phyloP scores from a whole-genome alignment of 2,113 vertebrate species.

The Hystrix brachyura region DNA sequence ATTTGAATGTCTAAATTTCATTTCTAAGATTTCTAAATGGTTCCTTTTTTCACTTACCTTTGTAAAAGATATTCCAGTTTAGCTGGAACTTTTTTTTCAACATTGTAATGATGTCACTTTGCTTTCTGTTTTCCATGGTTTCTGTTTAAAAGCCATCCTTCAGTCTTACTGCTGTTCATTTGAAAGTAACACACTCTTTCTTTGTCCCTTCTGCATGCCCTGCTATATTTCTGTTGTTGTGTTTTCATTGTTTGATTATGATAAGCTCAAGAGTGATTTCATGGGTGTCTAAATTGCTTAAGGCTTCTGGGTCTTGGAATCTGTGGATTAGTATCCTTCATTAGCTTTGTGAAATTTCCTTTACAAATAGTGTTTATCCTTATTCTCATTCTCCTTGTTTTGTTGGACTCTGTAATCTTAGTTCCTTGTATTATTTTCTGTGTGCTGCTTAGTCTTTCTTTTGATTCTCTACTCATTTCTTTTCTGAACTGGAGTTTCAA shows the following conservation, averaged over 20 bases:
- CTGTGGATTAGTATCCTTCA: background rate
- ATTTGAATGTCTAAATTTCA: background rate
- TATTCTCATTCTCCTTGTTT: background rate
- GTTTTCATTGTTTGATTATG: background rate
- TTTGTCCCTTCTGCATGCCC: fast-evolving
- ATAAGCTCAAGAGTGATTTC: background rate
- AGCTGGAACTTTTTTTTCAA: background rate
- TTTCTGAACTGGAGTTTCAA: background rate
- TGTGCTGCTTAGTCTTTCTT: background rate
- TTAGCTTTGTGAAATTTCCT: background rate
- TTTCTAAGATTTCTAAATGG: background rate
- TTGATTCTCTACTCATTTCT: background rate
- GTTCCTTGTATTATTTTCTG: background rate
- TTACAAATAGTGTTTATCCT: background rate
- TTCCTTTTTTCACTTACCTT: background rate
- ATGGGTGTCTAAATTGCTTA: background rate
- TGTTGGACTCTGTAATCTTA: background rate
- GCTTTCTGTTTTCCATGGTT: background rate
- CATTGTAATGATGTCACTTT: background rate
- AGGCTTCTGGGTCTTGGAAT: background rate
- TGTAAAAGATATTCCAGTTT: background rate
- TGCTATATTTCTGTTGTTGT: background rate
- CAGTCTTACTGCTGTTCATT: background rate
- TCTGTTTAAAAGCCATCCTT: background rate
- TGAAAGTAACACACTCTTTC: background rate